Evolutionary conservation across 2,797 vertebrate species (phyloP), one percentile per base, ranked within the genome.

Genomic region (Sphaeramia orbicularis): DNA sequence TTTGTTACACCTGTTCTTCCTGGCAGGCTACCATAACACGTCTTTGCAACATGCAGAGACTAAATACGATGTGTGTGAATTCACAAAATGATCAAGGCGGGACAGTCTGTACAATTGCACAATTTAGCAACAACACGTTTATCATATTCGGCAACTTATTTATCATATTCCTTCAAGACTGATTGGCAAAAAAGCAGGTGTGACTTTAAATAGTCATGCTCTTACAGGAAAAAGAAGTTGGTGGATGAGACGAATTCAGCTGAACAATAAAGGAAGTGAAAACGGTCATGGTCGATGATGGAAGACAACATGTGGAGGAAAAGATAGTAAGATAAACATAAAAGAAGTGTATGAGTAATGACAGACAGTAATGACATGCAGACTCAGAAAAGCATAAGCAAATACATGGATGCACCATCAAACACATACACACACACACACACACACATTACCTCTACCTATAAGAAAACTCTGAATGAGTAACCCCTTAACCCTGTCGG

Each of bases 191-290:
- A 2, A 24, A 24, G 14, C 27, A 61, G 41, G 44, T 30, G 21
- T 27, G 35, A 19, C 11, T 24, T 24, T 41, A 32, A 11, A 1
- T 38, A 10, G 14, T n/a, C 14, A 35, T 24, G 6, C 10, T 30
- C 43, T 64, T 36, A 41, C 14, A 47, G 40, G 24, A 35, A 45
- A 10, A 49, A 18, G 2, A 0, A 1, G n/a, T 37, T 45, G 16
- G 10, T 14, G 47, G 57, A 41, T 19, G 43, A 50, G 59, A 74
- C n/a, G 38, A 47, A 59, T 65, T 47, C 54, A 83, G 70, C 24
- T 55, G 14, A 47, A 61, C 62, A 71, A 76, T 76, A 74, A 72
- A 84, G 81, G 78, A 91, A 86, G 70, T 86, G 70, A 85, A 69
- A 74, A 65, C 56, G 63, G 36, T 76, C 45, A 54, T 19, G 43